These are phyloP conservation scores for Lepus americanus DNA, from an alignment of 2,113 vertebrate species.

Conservation along the genomic window DNA sequence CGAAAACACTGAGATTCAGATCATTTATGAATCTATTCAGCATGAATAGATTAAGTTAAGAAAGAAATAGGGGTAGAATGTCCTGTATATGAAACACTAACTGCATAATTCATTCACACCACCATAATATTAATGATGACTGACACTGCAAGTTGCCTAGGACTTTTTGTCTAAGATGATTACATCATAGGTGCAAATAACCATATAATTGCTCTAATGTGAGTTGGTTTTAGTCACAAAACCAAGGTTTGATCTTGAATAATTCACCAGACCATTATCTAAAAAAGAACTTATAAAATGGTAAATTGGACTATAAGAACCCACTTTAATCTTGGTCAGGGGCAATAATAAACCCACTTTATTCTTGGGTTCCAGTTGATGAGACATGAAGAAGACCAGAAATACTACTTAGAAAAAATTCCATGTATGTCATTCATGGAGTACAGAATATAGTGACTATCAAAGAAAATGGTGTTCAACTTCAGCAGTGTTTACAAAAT, in stretches of 20 bases:
- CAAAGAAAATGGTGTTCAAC: slow-evolving; percentile 43
- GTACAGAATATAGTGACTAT: not conserved
- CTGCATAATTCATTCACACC: slow-evolving; percentile 9
- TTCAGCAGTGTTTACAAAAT: slow-evolving; percentile 6
- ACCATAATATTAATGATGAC: slow-evolving; percentile 61
- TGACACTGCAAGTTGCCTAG: slow-evolving; percentile 56
- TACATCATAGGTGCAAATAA: slow-evolving; percentile 62
- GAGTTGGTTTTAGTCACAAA: slow-evolving; percentile 66
- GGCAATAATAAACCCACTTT: slow-evolving; percentile 50
- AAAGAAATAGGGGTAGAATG: slow-evolving; percentile 4
- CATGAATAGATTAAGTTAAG: slow-evolving; percentile 3
- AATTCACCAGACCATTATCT: slow-evolving; percentile 64
- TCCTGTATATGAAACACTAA: slow-evolving; percentile 23
- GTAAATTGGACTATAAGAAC: slow-evolving; percentile 56
- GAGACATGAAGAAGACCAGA: slow-evolving; percentile 51
- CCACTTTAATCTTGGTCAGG: slow-evolving; percentile 48
- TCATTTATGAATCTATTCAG: not conserved
- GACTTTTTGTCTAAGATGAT: slow-evolving; percentile 61
- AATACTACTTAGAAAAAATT: slow-evolving; percentile 48
- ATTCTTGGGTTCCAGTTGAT: slow-evolving; percentile 40
- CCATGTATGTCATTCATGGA: not conserved
- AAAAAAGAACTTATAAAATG: slow-evolving; percentile 69
- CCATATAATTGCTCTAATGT: slow-evolving; percentile 69
- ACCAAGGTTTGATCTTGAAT: slow-evolving; percentile 70
- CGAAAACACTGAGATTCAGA: not conserved